phyloP scores from a whole-genome alignment of 2,888 invertebrate species.

The Pocota personata region DNA sequence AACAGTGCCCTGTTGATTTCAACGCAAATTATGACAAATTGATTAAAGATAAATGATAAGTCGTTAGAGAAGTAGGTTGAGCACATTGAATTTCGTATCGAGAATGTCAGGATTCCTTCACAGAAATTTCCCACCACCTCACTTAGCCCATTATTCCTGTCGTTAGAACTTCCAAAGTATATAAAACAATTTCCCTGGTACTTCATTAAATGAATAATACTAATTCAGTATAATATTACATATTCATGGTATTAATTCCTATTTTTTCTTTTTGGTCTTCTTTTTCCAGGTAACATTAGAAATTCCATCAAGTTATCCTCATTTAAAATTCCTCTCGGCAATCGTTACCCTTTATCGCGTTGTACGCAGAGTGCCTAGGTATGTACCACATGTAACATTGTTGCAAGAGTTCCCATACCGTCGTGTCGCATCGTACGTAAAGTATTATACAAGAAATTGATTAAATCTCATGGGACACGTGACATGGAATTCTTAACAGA shows the following conservation, averaged over 20 bases:
- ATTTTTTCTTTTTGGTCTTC: slow-evolving; percentile 12
- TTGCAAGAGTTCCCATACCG: slow-evolving; percentile 29
- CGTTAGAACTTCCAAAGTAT: not conserved
- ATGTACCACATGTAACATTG: slow-evolving; percentile 1
- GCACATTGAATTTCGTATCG: too few species aligned
- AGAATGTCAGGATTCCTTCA: not conserved
- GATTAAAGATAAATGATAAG: too few species aligned
- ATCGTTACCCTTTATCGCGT: not conserved
- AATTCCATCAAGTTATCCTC: slow-evolving; percentile 66
- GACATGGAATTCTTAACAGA: slow-evolving; percentile 66
- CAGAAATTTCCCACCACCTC: not conserved
- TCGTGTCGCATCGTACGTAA: slow-evolving; percentile 15
- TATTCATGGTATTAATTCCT: slow-evolving; percentile 68
- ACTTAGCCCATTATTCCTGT: too few species aligned
- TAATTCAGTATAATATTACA: slow-evolving; percentile 49
- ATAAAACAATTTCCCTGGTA: slow-evolving; percentile 14
- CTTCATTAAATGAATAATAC: slow-evolving; percentile 6
- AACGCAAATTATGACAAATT: too few species aligned
- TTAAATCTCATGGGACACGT: slow-evolving; percentile 70
- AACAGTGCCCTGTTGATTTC: too few species aligned
- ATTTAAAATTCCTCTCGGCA: slow-evolving; percentile 69
- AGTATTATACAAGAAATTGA: slow-evolving; percentile 60
- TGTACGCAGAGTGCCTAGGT: slow-evolving; percentile 1
- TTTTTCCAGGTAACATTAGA: slow-evolving; percentile 63
- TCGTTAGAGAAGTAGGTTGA: too few species aligned